A percentile compares a stretch with the other conserved stretches of the same genome.
phyloP scores from a whole-genome alignment of 1,140 invertebrate species.

The Orchestia grillus region DNA sequence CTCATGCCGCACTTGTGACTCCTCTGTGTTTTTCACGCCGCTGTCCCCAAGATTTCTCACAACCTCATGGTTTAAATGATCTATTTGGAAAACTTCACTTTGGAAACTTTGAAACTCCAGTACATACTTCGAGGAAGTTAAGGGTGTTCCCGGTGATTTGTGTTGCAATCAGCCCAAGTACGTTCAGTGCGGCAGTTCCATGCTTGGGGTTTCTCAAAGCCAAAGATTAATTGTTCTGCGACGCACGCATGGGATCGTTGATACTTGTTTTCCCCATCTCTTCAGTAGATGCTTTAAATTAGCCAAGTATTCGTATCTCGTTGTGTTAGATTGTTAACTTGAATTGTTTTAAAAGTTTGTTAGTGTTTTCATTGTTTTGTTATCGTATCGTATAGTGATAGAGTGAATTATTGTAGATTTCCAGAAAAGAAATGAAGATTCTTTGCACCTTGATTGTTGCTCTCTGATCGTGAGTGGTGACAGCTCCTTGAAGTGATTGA shows the following conservation, averaged over 20 bases:
- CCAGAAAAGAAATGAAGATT: neutral
- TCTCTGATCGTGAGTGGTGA: neutral
- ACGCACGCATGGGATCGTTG: neutral
- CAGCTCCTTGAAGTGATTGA: neutral
- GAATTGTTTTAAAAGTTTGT: neutral
- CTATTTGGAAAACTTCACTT: neutral
- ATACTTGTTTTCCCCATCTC: neutral
- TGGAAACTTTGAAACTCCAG: neutral
- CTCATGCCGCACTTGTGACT: neutral
- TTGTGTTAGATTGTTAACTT: conserved; percentile 1
- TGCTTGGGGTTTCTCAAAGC: neutral
- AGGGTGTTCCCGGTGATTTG: neutral
- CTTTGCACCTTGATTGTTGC: neutral
- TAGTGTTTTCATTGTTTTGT: neutral
- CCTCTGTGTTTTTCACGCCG: neutral
- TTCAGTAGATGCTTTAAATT: neutral
- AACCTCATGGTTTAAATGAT: neutral
- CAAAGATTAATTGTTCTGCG: neutral
- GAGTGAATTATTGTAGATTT: neutral
- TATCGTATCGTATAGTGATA: neutral
- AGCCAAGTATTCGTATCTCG: neutral
- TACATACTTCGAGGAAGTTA: neutral
- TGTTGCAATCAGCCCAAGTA: neutral
- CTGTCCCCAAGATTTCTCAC: neutral
- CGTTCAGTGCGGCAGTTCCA: neutral